Evolutionary conservation across 1,140 invertebrate genomes (phyloP).

Genomic region (Drosophila hydei): DNA sequence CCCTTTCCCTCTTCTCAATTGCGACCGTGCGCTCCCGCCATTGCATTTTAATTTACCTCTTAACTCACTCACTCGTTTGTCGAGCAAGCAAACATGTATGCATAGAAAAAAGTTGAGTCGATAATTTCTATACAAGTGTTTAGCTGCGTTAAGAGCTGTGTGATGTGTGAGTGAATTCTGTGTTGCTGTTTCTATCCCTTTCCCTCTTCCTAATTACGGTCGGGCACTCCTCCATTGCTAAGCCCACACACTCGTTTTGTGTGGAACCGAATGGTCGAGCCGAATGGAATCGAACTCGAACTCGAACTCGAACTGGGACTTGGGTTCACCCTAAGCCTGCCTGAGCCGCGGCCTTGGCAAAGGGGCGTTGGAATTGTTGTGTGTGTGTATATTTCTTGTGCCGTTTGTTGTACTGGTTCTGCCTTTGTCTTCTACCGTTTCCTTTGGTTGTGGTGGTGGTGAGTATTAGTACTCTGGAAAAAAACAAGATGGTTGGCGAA

Average conservation of each 20-base stretch:
- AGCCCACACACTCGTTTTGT: background rate
- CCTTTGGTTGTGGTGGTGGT: constrained; percentile 55
- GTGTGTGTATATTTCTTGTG: background rate
- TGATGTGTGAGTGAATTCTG: no score
- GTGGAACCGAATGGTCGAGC: background rate
- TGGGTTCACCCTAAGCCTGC: background rate
- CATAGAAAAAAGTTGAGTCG: background rate
- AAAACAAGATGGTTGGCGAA: constrained; percentile 71
- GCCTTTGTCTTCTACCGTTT: constrained; percentile 1
- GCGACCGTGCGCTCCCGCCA: background rate
- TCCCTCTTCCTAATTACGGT: background rate
- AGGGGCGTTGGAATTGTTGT: constrained; percentile 7
- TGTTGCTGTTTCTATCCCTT: no score
- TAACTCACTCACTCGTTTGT: no score
- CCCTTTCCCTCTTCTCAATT: no score
- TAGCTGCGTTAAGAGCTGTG: no score
- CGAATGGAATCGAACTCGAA: background rate
- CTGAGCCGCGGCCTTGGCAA: background rate
- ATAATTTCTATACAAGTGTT: no score
- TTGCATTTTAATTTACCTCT: background rate
- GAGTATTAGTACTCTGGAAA: constrained; percentile 25
- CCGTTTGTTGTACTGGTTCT: background rate
- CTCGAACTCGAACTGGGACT: background rate
- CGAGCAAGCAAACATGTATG: background rate
- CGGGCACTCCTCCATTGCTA: no score